phyloP scores from a whole-genome alignment of 2,888 invertebrate species.

The Ptychoptera albimana region DNA sequence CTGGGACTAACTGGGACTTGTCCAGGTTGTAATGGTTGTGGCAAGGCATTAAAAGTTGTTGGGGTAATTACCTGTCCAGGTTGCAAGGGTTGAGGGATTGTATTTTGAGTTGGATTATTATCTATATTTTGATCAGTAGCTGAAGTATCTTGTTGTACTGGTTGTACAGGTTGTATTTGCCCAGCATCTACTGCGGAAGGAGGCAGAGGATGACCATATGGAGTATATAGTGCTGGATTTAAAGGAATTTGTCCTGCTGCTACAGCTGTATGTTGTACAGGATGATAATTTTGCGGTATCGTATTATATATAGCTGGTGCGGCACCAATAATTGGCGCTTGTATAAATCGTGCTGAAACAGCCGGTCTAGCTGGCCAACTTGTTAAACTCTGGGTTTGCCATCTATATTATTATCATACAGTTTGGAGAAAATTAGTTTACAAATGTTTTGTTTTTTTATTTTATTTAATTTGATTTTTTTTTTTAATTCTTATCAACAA shows the following conservation, averaged over 20 bases:
- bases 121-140: too few relatives aligned
- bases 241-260: not conserved
- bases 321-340: not conserved
- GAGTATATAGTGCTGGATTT: not conserved
- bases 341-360: constrained; percentile 2
- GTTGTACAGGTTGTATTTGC: not conserved
- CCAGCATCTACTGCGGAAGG: not conserved
- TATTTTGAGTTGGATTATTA: too few relatives aligned
- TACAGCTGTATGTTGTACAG: not conserved
- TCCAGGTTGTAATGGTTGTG: too few relatives aligned
- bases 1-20: too few relatives aligned
- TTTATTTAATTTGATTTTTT: not conserved
- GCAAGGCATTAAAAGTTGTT: too few relatives aligned
- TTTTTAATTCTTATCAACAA: not conserved
- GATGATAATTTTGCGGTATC: too few relatives aligned
- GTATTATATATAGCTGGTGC: not conserved
- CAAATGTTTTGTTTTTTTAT: not conserved
- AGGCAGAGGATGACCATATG: not conserved
- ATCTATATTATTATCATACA: constrained; percentile 11
- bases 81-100: too few relatives aligned
- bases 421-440: not conserved
- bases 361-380: constrained; percentile 18
- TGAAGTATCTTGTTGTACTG: not conserved
- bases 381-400: constrained; percentile 21
- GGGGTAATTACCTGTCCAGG: too few relatives aligned